phyloP scores from a whole-genome alignment of 2,888 invertebrate species.

The Nephrotoma appendiculata region DNA sequence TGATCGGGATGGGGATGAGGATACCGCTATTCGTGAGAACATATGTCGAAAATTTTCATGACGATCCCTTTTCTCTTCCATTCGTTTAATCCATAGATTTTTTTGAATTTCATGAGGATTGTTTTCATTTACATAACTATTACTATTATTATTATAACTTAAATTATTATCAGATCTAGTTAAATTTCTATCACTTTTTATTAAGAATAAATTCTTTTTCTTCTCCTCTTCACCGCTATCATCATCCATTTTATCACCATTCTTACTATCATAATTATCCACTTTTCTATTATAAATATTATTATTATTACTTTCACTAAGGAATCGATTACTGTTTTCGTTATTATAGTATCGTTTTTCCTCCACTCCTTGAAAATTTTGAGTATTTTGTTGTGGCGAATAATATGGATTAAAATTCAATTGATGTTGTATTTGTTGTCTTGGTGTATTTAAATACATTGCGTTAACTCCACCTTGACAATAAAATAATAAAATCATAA shows the following conservation, averaged over 20 bases:
- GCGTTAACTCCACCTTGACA: slow-evolving; percentile 19
- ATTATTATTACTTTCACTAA: slow-evolving; percentile 3
- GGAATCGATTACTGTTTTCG: slow-evolving; percentile 3
- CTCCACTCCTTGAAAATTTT: not conserved
- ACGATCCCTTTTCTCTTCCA: not conserved
- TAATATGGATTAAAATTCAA: not conserved
- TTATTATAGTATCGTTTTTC: slow-evolving; percentile 2
- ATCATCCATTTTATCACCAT: slow-evolving; percentile 1
- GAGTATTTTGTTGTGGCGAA: not conserved
- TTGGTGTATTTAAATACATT: slow-evolving; percentile 9
- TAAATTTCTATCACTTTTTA: not conserved
- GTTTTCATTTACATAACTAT: slow-evolving; percentile 1
- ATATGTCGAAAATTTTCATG: not conserved
- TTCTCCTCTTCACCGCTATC: not conserved
- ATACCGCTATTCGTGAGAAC: not conserved
- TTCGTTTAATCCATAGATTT: not conserved
- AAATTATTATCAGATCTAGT: slow-evolving; percentile 2
- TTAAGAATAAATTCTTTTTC: not conserved
- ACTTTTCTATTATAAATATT: not conserved
- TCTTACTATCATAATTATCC: slow-evolving; percentile 2
- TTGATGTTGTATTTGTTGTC: slow-evolving; percentile 9
- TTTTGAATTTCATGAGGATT: not conserved
- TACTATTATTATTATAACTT: slow-evolving; percentile 4
- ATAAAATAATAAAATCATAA: slow-evolving; percentile 28
- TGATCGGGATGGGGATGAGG: not conserved